Conservation (phyloP, 1,140 invertebrate genomes). For the Scaptomyza montana region DNA sequence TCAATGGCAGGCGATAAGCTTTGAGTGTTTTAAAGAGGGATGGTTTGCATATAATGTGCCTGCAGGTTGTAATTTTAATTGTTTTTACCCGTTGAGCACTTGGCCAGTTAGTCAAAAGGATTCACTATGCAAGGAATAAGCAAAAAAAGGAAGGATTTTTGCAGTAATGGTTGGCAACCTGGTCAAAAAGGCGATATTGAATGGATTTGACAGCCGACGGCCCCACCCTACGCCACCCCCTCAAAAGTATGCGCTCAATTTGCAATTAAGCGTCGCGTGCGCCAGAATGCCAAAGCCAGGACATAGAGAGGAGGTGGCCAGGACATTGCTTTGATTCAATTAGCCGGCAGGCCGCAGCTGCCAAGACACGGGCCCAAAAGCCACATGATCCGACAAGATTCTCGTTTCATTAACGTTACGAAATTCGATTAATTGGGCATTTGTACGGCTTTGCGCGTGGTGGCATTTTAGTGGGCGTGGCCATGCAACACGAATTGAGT, state of each 20-base stretch:
- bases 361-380: slow-evolving; percentile 49
- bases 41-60: slow-evolving; percentile 67
- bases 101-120: slow-evolving; percentile 43
- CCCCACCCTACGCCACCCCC: slow-evolving; percentile 19
- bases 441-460: slow-evolving; percentile 53
- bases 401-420: slow-evolving; percentile 67
- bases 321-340: slow-evolving; percentile 72
- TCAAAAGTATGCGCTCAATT: slow-evolving; percentile 72
- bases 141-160: neutral
- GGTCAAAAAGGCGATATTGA: slow-evolving; percentile 49
- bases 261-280: slow-evolving; percentile 67
- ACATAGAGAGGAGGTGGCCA: slow-evolving; percentile 12
- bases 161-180: neutral
- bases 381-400: slow-evolving; percentile 67
- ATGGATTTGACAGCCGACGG: slow-evolving; percentile 69
- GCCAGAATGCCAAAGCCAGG: slow-evolving; percentile 46
- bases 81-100: slow-evolving; percentile 69
- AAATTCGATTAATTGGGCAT: slow-evolving; percentile 81
- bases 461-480: slow-evolving; percentile 12
- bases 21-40: neutral
- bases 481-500: neutral
- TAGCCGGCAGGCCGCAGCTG: slow-evolving; percentile 49
- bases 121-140: slow-evolving; percentile 9
- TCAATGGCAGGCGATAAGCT: slow-evolving; percentile 73
- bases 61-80: slow-evolving; percentile 80